Conservation (phyloP, 2,888 invertebrate species). For the Trilocha varians region DNA sequence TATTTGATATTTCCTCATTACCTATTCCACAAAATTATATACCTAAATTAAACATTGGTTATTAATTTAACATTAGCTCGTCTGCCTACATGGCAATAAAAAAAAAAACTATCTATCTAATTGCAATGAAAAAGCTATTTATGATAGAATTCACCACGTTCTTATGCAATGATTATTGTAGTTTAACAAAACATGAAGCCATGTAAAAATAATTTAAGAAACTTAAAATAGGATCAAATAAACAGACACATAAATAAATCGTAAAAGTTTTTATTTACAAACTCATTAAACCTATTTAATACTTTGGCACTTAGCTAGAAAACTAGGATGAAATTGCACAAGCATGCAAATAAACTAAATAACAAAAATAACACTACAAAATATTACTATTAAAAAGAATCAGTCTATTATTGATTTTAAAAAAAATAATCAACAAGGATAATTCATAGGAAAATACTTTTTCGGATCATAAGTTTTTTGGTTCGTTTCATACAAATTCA, state of each 20-base stretch:
- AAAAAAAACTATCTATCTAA: too few relatives aligned
- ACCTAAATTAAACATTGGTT: too few relatives aligned
- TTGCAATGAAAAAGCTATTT: too few relatives aligned
- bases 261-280: background rate
- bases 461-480: slow-evolving; percentile 32
- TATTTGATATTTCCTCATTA: too few relatives aligned
- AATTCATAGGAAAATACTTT: slow-evolving; percentile 47
- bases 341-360: slow-evolving; percentile 18
- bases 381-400: slow-evolving; percentile 10
- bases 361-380: background rate
- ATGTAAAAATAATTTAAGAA: too few relatives aligned
- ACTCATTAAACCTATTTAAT: background rate
- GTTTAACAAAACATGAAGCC: too few relatives aligned
- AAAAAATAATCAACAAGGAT: slow-evolving; percentile 41
- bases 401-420: slow-evolving; percentile 14
- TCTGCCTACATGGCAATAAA: too few relatives aligned
- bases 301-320: slow-evolving; percentile 11
- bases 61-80: too few relatives aligned
- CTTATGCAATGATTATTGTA: too few relatives aligned
- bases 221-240: too few relatives aligned
- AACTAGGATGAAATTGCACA: slow-evolving; percentile 19
- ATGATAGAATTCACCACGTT: too few relatives aligned
- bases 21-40: too few relatives aligned
- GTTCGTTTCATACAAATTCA: slow-evolving; percentile 18
- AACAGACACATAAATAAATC: slow-evolving; percentile 4